Evolutionary conservation across 2,113 vertebrate species (phyloP).

Genomic region (Calyptommatus sinebrachiatus): DNA sequence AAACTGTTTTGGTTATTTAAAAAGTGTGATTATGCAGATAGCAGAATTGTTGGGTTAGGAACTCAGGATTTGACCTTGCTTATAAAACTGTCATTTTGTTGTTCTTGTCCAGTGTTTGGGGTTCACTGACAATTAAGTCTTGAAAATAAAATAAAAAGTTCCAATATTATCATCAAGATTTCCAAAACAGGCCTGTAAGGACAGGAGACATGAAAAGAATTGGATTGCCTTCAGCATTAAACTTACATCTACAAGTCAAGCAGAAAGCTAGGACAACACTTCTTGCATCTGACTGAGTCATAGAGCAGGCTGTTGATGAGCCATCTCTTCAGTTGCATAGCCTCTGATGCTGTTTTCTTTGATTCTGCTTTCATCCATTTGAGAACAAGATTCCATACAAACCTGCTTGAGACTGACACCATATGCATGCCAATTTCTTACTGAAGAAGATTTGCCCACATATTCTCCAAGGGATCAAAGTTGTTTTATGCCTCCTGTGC

Average conservation of each 20-base stretch:
- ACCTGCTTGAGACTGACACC: constrained; percentile 44
- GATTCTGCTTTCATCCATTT: constrained; percentile 35
- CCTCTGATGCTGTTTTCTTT: constrained; percentile 30
- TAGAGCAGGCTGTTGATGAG: constrained; percentile 29
- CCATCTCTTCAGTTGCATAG: constrained; percentile 1
- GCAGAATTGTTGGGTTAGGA: background rate
- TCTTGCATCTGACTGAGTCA: constrained; percentile 17
- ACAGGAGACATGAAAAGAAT: background rate
- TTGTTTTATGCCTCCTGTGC: constrained; percentile 41
- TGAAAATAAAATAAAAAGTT: background rate
- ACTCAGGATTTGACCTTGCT: background rate
- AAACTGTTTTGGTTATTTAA: background rate
- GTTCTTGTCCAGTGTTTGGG: background rate
- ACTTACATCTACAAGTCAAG: constrained; percentile 1
- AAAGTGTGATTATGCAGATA: background rate
- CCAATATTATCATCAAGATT: background rate
- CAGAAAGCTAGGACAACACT: constrained; percentile 13
- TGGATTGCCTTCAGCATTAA: background rate
- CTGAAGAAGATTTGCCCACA: constrained; percentile 50
- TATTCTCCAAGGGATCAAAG: constrained; percentile 50
- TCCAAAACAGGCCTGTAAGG: background rate
- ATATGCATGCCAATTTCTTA: constrained; percentile 50
- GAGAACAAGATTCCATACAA: constrained; percentile 52
- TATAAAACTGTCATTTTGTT: background rate
- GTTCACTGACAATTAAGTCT: constrained; percentile 1